Evolutionary conservation across 2,113 vertebrate species (phyloP).

Genomic region (Ancistrus triradiatus): DNA sequence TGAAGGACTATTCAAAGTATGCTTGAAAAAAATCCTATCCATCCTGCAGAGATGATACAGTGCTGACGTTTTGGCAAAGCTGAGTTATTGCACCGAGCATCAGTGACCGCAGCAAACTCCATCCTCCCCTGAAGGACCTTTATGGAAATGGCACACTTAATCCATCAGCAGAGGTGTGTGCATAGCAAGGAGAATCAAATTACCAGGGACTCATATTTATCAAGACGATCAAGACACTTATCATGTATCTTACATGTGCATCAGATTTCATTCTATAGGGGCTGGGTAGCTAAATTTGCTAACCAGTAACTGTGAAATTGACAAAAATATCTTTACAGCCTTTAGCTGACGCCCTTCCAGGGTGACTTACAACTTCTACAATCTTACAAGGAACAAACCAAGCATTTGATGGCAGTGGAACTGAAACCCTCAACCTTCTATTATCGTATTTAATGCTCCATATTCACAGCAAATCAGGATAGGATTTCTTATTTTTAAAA

Average conservation of each 20-base stretch:
- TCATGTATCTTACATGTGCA: constrained; percentile 9
- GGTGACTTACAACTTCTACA: too few species aligned
- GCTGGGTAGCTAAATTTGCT: too few species aligned
- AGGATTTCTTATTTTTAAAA: too few species aligned
- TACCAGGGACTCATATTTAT: constrained; percentile 33
- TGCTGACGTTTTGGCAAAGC: constrained; percentile 84
- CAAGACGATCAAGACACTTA: constrained; percentile 30
- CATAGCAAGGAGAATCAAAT: constrained; percentile 44
- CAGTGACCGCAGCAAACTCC: constrained; percentile 88
- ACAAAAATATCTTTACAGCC: too few species aligned
- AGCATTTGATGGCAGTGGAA: too few species aligned
- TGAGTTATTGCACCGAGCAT: constrained; percentile 90
- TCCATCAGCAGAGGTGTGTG: constrained; percentile 74
- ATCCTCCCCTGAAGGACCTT: constrained; percentile 78
- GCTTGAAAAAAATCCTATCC: constrained; percentile 86
- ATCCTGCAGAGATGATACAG: constrained; percentile 86
- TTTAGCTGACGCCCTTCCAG: too few species aligned
- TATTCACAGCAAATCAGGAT: too few species aligned
- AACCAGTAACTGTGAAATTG: too few species aligned
- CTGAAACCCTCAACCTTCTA: too few species aligned
- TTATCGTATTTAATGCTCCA: too few species aligned
- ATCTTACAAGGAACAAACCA: too few species aligned
- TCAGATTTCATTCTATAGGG: background rate
- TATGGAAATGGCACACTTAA: constrained; percentile 85
- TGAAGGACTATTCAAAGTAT: constrained; percentile 62